Evolutionary conservation across 1,140 invertebrate genomes (phyloP), one percentile per base, ranked within the genome.

Genomic region (Polyergus mexicanus): DNA sequence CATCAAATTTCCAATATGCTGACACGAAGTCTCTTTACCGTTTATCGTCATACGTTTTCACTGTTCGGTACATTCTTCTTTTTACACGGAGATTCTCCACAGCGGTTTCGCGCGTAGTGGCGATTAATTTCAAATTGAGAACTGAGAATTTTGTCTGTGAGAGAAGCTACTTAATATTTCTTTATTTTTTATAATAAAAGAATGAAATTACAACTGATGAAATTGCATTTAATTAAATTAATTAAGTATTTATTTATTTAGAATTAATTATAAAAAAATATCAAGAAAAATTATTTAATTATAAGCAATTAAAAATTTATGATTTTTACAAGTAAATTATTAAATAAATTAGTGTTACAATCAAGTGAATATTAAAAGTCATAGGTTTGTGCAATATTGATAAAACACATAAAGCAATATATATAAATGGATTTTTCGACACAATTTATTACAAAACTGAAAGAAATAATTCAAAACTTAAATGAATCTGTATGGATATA

Each of bases 1-100:
- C 56, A 83, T 83, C 78, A 60, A 72, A 83, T 83, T 83, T 83
- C 78, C 78, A 83, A 72, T 54, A 58, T 60, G 28, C 56, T 19
- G 54, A 56, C 38, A 35, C 25, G 54, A 83, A 60, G 68, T 69
- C 68, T 83, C 68, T 83, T 25, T 74, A 44, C n/a, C 51, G 51
- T 71, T 83, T 83, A 72, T 22, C 25, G 28, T 22, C 25, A 71
- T 81, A 54, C 28, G 54, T 83, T 83, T 83, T 74, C 68, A 62
- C 54, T 72, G 38, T 60, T 47, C 56, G 28, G 38, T 83, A 19
- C 5, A 3, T 60, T 74, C 60, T 41, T 74, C 4, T 74, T 47
- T 22, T 28, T 60, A 11, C 25, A 13, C 19, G 8, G 13, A 62
- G 7, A 35, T 60, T 62, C 72, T 62, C 63, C n/a, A 58, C 16